Base-by-base conservation (phyloP, 2,888 invertebrate species). In the Stomorhina lunata region DNA sequence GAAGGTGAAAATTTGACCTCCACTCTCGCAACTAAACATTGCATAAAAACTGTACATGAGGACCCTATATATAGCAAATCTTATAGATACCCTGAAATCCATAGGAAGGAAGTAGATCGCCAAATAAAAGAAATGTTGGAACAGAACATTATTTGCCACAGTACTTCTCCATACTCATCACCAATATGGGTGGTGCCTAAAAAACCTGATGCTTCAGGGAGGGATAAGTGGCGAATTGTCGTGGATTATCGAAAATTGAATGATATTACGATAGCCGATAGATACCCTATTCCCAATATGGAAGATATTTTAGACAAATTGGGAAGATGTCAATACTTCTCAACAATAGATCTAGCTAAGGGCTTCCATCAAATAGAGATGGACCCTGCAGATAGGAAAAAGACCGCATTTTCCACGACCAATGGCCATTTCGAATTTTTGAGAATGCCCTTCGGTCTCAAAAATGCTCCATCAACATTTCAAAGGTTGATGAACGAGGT, bases 341-440 rank as follows among this genome's bases (percentile, higher is more conserved):
- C 77, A 15, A 77, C 79, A 7, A 27, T 83, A 17, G 82, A 83
- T 15, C 71, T 83, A 15, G 78, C 72, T 7, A 68, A 84, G 48
- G 81, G 81, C 2, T 83, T 81, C 53, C 81, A 83, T 65, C 79
- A 80, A 69, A 81, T 89, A 0, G 82, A 85, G 22, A 86, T 88
- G 82, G n/a, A n/a, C n/a, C n/a, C n/a, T n/a, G n/a, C n/a, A n/a
- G n/a, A n/a, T n/a, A n/a, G n/a, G n/a, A n/a, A n/a, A n/a, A n/a
- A n/a, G n/a, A n/a, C n/a, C n/a, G n/a, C n/a, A n/a, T n/a, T n/a
- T n/a, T n/a, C n/a, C n/a, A n/a, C n/a, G n/a, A n/a, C n/a, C n/a
- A n/a, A n/a, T n/a, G n/a, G n/a, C n/a, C n/a, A n/a, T n/a, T n/a
- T n/a, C n/a, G n/a, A n/a, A n/a, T n/a, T n/a, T n/a, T n/a, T n/a